phyloP scores from a whole-genome alignment of 2,113 vertebrate genomes.

The Ceyx margarethae region DNA sequence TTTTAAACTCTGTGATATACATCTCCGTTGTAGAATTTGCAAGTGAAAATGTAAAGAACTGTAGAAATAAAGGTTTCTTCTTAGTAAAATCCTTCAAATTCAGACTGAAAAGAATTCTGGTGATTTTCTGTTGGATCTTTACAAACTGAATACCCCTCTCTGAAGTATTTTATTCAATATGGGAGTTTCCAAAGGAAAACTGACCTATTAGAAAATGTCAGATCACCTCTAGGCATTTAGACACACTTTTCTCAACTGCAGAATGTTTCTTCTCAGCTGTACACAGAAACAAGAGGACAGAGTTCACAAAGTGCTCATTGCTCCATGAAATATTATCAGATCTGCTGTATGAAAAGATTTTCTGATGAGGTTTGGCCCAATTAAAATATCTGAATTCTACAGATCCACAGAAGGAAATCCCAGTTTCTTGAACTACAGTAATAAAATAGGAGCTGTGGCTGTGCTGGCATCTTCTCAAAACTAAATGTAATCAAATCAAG shows the following conservation, averaged over 20 bases:
- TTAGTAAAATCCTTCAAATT: neutral
- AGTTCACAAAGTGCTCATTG: slow-evolving; percentile 71
- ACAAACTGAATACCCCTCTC: neutral
- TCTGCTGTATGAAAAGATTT: slow-evolving; percentile 73
- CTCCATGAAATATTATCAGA: slow-evolving; percentile 74
- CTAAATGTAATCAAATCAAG: slow-evolving; percentile 17
- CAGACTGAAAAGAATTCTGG: neutral
- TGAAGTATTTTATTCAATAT: neutral
- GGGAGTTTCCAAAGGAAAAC: neutral
- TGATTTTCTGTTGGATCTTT: neutral
- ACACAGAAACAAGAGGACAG: slow-evolving; percentile 72
- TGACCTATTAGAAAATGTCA: neutral
- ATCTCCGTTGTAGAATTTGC: neutral
- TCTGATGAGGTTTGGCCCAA: slow-evolving; percentile 73
- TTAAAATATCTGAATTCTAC: slow-evolving; percentile 74
- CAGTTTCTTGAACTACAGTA: slow-evolving; percentile 73
- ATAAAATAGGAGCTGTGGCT: slow-evolving; percentile 75
- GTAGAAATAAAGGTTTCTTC: neutral
- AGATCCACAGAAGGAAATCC: slow-evolving; percentile 77
- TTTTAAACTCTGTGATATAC: neutral
- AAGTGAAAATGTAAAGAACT: neutral
- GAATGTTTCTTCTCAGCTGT: neutral
- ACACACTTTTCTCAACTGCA: neutral
- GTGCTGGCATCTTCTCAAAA: slow-evolving; percentile 63
- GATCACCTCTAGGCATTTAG: neutral